Conservation (phyloP, 2,797 vertebrate genomes). For the Lithobates pipiens region DNA sequence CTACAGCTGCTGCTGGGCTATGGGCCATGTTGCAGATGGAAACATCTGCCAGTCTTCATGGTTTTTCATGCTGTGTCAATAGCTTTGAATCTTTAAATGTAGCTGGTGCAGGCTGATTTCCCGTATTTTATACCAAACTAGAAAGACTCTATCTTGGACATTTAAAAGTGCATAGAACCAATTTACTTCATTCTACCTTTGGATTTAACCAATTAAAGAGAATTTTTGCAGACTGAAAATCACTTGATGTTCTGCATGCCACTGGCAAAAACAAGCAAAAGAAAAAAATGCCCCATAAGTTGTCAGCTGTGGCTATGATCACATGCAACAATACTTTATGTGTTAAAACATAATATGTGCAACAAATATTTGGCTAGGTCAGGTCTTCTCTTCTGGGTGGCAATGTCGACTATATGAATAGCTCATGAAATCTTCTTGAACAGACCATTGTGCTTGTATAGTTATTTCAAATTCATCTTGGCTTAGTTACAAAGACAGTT, state of each 20-base stretch:
- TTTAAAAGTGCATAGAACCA: not conserved
- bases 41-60: slow-evolving; percentile 41
- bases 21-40: slow-evolving; percentile 32
- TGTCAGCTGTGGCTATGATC: slow-evolving; percentile 53
- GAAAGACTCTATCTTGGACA: not conserved
- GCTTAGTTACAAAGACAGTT: slow-evolving; percentile 44
- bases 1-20: slow-evolving; percentile 22
- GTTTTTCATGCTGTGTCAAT: slow-evolving; percentile 13
- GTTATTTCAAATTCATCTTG: slow-evolving; percentile 58
- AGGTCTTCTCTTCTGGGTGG: slow-evolving; percentile 36
- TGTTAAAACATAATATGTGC: slow-evolving; percentile 14
- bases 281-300: slow-evolving; percentile 40
- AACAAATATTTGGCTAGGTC: slow-evolving; percentile 56
- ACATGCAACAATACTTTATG: slow-evolving; percentile 37
- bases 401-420: slow-evolving; percentile 37
- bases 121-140: not conserved
- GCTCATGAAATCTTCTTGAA: slow-evolving; percentile 37
- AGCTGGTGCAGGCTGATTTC: not conserved
- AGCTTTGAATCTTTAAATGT: not conserved
- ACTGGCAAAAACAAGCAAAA: slow-evolving; percentile 3
- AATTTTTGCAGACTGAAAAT: not conserved
- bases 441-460: slow-evolving; percentile 52
- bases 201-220: not conserved
- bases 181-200: no score
- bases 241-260: not conserved